Base-by-base conservation (phyloP, 1,140 invertebrate species). In the Sycobia sp. region DNA sequence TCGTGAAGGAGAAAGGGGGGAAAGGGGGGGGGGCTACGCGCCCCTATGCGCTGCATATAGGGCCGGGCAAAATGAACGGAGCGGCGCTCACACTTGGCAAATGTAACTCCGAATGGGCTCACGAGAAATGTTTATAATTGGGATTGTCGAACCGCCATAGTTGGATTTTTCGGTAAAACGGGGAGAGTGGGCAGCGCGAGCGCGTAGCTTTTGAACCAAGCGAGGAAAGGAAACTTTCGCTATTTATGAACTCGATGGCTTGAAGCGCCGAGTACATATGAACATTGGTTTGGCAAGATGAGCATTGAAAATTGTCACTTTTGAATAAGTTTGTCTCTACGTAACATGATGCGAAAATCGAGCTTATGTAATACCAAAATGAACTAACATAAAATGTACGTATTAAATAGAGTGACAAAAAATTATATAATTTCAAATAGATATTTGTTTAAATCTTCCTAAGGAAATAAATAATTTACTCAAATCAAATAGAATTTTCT, bases 51-150 rank as follows among this genome's bases (percentile, higher is more conserved):
- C 62, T 32, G 11, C 29, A 11, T n/a, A n/a, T 32, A 55, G 29
- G 36, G 51, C 47, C 16, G 54, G 49, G 44, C 49, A 55, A 67
- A 67, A 67, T 67, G 61, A 62, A 66, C 59, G 41, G 34, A 43
- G 57, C n/a, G 43, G 8, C 50, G 13, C 14, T 25, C 29, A 18
- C 55, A 43, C 53, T 59, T 56, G 56, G 46, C 66, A 73, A 73
- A 73, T 76, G 71, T 67, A 72, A 68, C 64, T 72, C 67, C 62
- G 67, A 70, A 77, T 74, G 69, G 68, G 67, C 57, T n/a, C n/a
- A 73, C 69, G 67, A 75, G 73, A 73, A 75, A 75, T 78, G 73
- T 78, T 78, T 78, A 71, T 79, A 77, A 78, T 77, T 79, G 73
- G 73, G 71, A 79, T 76, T 77, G 73, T 76, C 73, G 65, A 69